Evolutionary conservation across 1,140 invertebrate species (phyloP), one percentile per base, ranked within the genome.

Genomic region (Drosophila watanabei): DNA sequence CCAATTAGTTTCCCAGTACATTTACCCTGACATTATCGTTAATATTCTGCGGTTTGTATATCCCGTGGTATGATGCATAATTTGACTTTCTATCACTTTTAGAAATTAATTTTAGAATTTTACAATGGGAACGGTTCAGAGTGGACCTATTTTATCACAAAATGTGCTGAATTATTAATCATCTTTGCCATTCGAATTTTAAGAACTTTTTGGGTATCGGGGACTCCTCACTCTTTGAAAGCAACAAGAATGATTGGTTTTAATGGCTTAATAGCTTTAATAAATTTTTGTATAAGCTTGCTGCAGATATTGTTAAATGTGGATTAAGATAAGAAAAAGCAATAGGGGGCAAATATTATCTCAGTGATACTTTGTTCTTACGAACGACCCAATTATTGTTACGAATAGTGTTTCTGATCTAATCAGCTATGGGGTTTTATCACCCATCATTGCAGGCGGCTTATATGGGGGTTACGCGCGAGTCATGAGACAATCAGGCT

Each of bases 351-450:
- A 62, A 62, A 30, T 28, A 41, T 39, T 69, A 63, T 66, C 62
- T 45, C 20, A 10, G 37, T 54, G 20, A 37, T 33, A 68, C 39
- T 68, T 46, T 45, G 66, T 51, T 69, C 48, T 14, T 30, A n/a
- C 18, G 45, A 68, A 45, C 61, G 63, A 66, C 33, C 62, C 35
- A 41, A 66, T 69, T 28, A 20, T 18, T 3, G 37, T 54, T 68
- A 56, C 32, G 24, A 56, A 41, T 32, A n/a, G 16, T 32, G 20
- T 24, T 9, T n/a, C 20, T 48, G 56, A 51, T 72, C 66, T 73
- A 35, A 72, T 73, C 54, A 33, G 43, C 20, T 24, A 11, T 24
- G 20, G 6, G 45, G 30, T 72, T 72, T 73, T 73, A 72, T 73
- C 66, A 35, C 20, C 39, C 66, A 59, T 43, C 16, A 41, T 71